Evolutionary conservation across 35 echinoderm and acorn worm species (phyloP), one percentile per base, ranked within the genome.

Genomic region (Diadema setosum): DNA sequence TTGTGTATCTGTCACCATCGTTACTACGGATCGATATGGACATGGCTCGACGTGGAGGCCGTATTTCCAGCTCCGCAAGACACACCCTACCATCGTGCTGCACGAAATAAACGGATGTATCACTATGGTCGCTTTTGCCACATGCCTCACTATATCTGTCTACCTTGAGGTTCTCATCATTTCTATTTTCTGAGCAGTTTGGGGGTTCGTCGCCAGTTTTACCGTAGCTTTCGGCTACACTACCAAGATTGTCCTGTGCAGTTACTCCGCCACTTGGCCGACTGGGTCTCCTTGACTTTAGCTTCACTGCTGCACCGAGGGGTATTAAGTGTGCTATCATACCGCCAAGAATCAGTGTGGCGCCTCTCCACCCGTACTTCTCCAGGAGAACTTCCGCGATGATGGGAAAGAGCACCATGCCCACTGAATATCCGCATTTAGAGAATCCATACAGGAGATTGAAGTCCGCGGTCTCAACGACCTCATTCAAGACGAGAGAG

Each of bases 401-500:
- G 63, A 67, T 33, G 18, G 63, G 63, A 34, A 67, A 67, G 17
- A 67, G 63, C 30, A 67, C 25, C 63, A 67, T 67, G 9, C 63
- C 63, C 1, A n/a, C 63, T 33, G 63, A 26, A 16, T 27, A 67
- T 30, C 63, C 63, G 24, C 63, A 67, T 1, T 26, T 9, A 26
- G 63, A 67, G 4, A 67, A 34, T 12, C 63, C 37, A 15, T 15
- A 67, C 63, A 67, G 37, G 63, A 67, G 63, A n/a, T 67, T 67
- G 63, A 67, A 67, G 63, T 67, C 18, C 25, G 30, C 63, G 5
- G 18, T 73, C 16, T 87, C 85, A 87, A 65, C 33, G 80, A 50
- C 46, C 84, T 12, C 90, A 82, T 31, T 94, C 89, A 61, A 94
- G 96, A 73, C 95, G 94, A 76, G 95, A 99, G 24, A 99, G 81